A percentile compares a stretch with the other conserved stretches of the same genome.
These are phyloP conservation scores for Morelia viridis DNA, from an alignment of 2,797 vertebrate genomes.

Conservation along the genomic window DNA sequence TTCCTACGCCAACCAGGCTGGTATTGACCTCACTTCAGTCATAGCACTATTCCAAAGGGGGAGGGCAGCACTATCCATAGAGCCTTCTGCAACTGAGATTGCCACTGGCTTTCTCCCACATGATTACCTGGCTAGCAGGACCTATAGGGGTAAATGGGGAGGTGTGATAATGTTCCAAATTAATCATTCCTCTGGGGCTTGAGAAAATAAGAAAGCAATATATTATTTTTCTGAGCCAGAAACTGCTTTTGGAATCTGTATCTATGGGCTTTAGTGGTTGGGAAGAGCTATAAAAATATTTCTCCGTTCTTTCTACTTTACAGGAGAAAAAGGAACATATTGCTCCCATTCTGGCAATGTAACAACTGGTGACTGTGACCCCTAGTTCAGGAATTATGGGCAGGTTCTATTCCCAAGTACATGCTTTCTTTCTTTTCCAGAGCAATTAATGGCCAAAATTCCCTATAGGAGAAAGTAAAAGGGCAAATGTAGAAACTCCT, in stretches of 20 bases:
- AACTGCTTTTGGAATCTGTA: not conserved
- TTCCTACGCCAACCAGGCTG: not conserved
- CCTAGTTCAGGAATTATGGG: not conserved
- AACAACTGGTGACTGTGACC: not conserved
- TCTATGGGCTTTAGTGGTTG: not conserved
- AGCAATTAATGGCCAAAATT: not conserved
- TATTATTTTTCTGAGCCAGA: not conserved
- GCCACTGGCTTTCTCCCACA: not conserved
- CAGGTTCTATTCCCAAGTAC: not conserved
- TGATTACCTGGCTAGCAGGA: not conserved
- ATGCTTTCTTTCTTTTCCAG: not conserved
- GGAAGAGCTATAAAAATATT: too few species aligned
- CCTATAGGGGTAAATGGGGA: not conserved
- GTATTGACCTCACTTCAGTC: not conserved
- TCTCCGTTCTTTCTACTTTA: not conserved
- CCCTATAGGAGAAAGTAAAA: not conserved
- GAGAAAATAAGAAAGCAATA: not conserved
- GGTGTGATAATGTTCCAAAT: not conserved
- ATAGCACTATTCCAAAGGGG: not conserved
- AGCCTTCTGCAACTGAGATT: not conserved
- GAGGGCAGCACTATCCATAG: not conserved
- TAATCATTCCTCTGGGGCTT: not conserved
- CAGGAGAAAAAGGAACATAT: not conserved
- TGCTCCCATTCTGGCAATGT: not conserved
- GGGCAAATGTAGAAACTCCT: not conserved